Percentiles rank a stretch among this genome's conserved stretches.
phyloP scores from a whole-genome alignment of 2,888 invertebrate species.

The Margaritifera margaritifera region DNA sequence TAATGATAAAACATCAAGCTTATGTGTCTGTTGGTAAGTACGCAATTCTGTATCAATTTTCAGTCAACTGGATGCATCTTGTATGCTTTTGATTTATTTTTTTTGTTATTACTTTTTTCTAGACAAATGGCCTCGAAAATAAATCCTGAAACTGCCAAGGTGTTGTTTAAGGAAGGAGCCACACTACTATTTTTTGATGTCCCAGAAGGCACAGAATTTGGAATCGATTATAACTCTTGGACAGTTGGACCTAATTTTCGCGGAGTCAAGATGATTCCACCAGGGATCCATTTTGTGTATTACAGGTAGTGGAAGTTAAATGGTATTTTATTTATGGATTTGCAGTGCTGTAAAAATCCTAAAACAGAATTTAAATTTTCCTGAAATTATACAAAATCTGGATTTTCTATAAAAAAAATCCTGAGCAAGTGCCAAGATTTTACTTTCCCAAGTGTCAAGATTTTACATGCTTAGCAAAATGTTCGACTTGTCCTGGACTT shows the following conservation, averaged over 20 bases:
- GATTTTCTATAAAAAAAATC: too few relatives aligned
- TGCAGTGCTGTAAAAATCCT: not conserved
- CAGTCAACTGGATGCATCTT: too few relatives aligned
- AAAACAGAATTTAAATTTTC: not conserved
- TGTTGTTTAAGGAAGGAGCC: conserved; percentile 86
- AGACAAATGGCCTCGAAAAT: conserved; percentile 30
- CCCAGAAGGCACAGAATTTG: conserved; percentile 93
- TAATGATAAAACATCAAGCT: too few relatives aligned
- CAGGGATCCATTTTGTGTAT: conserved; percentile 94
- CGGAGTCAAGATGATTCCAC: conserved; percentile 99
- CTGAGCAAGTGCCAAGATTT: too few relatives aligned
- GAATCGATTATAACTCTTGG: conserved; percentile 95
- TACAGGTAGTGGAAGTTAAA: conserved; percentile 77
- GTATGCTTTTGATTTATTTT: too few relatives aligned
- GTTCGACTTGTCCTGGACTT: too few relatives aligned
- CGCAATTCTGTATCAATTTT: too few relatives aligned
- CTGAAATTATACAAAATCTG: too few relatives aligned
- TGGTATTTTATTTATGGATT: not conserved
- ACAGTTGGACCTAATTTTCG: conserved; percentile 91
- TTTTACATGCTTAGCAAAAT: too few relatives aligned
- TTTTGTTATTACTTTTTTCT: too few relatives aligned
- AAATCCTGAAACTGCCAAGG: conserved; percentile 82
- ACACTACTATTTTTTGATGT: conserved; percentile 88
- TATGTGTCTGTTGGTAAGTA: too few relatives aligned
- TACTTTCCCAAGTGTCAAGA: too few relatives aligned